Evolutionary conservation across 2,797 vertebrate species (phyloP).

Genomic region (Sebastolobus alascanus): DNA sequence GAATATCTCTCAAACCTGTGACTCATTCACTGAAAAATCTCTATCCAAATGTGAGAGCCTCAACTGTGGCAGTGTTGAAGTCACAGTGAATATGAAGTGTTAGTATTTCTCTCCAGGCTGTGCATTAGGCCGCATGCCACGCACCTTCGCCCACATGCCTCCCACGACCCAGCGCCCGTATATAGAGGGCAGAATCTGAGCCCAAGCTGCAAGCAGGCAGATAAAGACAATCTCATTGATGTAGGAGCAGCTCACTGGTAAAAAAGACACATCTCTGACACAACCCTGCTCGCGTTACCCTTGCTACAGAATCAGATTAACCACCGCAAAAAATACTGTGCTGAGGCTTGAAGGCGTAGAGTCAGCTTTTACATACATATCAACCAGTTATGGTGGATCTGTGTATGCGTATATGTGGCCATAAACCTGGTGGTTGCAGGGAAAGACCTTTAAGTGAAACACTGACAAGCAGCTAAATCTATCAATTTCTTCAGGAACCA

Average conservation of each 20-base stretch:
- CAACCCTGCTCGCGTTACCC: constrained; percentile 74
- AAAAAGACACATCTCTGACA: constrained; percentile 83
- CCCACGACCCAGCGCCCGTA: constrained; percentile 86
- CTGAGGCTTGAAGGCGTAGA: constrained; percentile 72
- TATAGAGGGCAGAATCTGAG: constrained; percentile 87
- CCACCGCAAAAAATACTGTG: constrained; percentile 71
- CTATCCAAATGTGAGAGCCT: constrained; percentile 83
- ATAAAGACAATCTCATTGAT: constrained; percentile 91
- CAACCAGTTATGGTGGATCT: constrained; percentile 53
- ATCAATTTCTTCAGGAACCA: constrained; percentile 60
- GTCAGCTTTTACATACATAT: constrained; percentile 71
- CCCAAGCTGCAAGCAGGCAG: constrained; percentile 89
- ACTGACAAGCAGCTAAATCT: constrained; percentile 63
- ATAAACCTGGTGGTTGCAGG: constrained; percentile 62
- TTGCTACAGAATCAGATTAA: constrained; percentile 83
- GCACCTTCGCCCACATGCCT: constrained; percentile 90
- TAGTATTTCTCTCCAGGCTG: constrained; percentile 87
- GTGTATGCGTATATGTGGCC: constrained; percentile 28
- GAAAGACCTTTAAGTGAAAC: constrained; percentile 75
- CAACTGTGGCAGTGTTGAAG: constrained; percentile 82
- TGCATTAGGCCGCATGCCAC: constrained; percentile 88
- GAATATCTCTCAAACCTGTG: constrained; percentile 81
- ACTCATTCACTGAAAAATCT: constrained; percentile 82
- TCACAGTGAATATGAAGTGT: constrained; percentile 86
- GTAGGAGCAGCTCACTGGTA: constrained; percentile 80